Percentiles rank a stretch among this genome's conserved stretches.
These are phyloP conservation scores for Cheilosia soror DNA, from an alignment of 2,888 invertebrate species.

Conservation along the genomic window DNA sequence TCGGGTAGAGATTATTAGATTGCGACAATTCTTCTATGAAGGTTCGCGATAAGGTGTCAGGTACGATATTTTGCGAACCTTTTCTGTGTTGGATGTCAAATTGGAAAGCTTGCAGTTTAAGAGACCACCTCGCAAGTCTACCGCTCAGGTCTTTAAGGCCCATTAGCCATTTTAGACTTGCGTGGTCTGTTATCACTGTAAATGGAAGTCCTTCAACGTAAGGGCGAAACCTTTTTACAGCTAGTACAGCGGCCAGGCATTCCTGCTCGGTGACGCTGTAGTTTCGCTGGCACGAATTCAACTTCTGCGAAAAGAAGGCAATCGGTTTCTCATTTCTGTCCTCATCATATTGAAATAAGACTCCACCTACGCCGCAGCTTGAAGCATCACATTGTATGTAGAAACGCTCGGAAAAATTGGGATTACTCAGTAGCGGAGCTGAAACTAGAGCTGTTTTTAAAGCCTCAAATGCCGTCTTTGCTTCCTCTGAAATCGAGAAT, in stretches of 20 bases:
- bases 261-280: no score
- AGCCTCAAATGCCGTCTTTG: constrained; percentile 16
- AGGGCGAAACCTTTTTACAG: background rate
- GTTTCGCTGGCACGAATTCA: no score
- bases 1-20: no score
- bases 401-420: constrained; percentile 22
- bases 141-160: no score
- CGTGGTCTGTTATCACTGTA: background rate
- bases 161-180: no score
- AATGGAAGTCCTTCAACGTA: background rate
- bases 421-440: constrained; percentile 7
- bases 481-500: constrained; percentile 1
- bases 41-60: constrained; percentile 5
- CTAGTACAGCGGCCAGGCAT: background rate
- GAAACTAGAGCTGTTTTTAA: constrained; percentile 16
- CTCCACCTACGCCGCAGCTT: constrained; percentile 1
- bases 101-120: constrained; percentile 1
- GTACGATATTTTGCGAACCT: constrained; percentile 12
- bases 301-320: no score
- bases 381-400: constrained; percentile 30
- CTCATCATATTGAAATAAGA: constrained; percentile 22
- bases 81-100: constrained; percentile 30
- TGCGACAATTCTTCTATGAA: no score
- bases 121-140: background rate
- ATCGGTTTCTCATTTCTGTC: background rate